Evolutionary conservation across 1,140 invertebrate genomes (phyloP), one percentile per base, ranked within the genome.

Genomic region (Coptotermes formosanus): DNA sequence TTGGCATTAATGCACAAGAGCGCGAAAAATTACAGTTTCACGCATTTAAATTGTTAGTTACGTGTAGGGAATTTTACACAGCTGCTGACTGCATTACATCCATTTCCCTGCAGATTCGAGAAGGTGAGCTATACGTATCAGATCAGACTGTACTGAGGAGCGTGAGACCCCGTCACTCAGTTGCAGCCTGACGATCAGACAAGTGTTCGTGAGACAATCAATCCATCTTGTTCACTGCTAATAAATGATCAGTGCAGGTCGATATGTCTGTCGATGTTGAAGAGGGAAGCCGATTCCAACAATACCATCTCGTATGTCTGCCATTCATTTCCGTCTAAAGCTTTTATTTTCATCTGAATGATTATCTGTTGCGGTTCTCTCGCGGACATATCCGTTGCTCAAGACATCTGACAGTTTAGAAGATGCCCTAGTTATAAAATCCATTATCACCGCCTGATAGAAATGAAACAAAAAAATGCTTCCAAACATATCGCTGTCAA

Each of bases 201-300:
- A 75, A 75, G 64, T 75, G 64, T 75, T 75, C 64, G 25, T 30
- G 64, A 75, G 64, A 75, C 64, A 75, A 75, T 75, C 64, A n/a
- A 75, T 75, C 64, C 64, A 75, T 75, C 64, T 75, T 75, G 64
- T 75, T 75, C 64, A 75, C 64, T n/a, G 64, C 64, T 75, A 75
- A 75, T 75, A 75, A 75, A 75, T 75, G 64, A 75, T 75, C 64
- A 75, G 64, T 75, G 64, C n/a, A 25, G 64, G 25, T 75, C 64
- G 64, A 75, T 75, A 75, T 30, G 64, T 75, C 64, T 30, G 64
- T 75, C 64, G 9, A 75, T 75, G 64, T 12, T 30, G 64, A 75
- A 75, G 64, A 75, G 64, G 14, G 25, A 75, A 75, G n/a, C 64
- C 9, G 64, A 75, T 75, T 75, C 64, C 25, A 75, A 75, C 64